phyloP scores from a whole-genome alignment of 2,797 vertebrate species.

The Enteromius paludinosus region DNA sequence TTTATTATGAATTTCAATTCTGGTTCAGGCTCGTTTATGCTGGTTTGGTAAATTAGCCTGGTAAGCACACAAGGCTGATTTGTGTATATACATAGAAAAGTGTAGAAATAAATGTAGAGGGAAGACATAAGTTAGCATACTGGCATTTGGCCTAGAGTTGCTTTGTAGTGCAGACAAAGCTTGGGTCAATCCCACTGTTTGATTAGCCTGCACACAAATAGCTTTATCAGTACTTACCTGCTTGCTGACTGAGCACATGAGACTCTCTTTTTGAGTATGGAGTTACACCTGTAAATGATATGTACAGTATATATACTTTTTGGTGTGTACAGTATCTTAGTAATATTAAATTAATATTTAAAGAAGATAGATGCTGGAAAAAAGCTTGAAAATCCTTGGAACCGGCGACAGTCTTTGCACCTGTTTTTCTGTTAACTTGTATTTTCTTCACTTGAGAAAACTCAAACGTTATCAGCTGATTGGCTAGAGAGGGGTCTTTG shows the following conservation, averaged over 20 bases:
- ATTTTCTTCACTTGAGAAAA: not conserved
- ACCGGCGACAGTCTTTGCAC: too few species aligned
- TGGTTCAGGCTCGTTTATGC: not conserved
- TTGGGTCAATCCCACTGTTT: not conserved
- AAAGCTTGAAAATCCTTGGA: not conserved
- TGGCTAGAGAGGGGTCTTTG: constrained; percentile 28
- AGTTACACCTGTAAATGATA: not conserved
- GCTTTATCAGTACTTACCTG: not conserved
- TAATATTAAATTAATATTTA: not conserved
- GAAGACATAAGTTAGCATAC: not conserved
- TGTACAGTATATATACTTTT: not conserved
- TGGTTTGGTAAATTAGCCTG: not conserved
- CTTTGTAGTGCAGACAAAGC: not conserved
- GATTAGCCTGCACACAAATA: not conserved
- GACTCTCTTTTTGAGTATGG: not conserved
- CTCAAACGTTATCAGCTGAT: constrained; percentile 31
- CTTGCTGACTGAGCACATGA: not conserved
- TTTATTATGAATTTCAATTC: not conserved
- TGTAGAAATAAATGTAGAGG: not conserved
- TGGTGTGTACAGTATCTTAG: not conserved
- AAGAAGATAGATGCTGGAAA: not conserved
- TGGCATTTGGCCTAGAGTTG: not conserved
- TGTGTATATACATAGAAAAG: not conserved
- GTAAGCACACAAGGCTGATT: not conserved
- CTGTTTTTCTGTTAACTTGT: not conserved